Conservation (phyloP, 1,140 invertebrate genomes). For the Drosophila tani region DNA sequence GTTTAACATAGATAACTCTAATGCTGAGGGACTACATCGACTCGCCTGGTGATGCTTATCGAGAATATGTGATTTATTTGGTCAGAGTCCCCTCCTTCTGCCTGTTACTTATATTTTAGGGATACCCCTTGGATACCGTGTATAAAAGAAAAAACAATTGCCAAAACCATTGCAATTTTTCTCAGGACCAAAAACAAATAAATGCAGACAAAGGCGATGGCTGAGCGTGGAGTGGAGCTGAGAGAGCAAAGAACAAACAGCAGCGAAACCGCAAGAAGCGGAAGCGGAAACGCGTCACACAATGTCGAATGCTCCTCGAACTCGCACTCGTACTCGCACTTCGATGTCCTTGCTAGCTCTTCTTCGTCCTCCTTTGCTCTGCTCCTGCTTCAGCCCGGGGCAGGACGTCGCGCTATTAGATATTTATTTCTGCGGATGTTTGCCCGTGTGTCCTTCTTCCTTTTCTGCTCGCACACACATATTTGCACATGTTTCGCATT, state of each 20-base stretch:
- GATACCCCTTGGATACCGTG: neutral
- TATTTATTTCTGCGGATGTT: conserved; percentile 77
- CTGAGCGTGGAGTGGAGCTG: conserved; percentile 23
- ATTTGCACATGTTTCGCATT: conserved; percentile 83
- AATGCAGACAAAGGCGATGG: conserved; percentile 47
- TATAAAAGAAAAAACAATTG: conserved; percentile 37
- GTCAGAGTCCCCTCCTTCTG: no score
- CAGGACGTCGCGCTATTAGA: conserved; percentile 56
- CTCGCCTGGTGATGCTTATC: no score
- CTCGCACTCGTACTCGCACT: conserved; percentile 22
- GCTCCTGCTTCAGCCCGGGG: neutral
- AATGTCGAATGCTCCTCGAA: conserved; percentile 47
- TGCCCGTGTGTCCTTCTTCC: conserved; percentile 44
- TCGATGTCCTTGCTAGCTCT: conserved; percentile 11
- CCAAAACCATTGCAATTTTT: conserved; percentile 54
- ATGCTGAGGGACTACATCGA: no score
- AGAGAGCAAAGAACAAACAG: conserved; percentile 62
- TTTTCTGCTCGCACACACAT: conserved; percentile 43
- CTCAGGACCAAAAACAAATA: conserved; percentile 60
- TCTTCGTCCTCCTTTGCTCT: neutral
- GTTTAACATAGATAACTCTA: no score
- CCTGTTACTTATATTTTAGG: no score
- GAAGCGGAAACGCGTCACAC: conserved; percentile 79
- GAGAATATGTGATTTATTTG: no score
- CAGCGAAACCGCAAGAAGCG: conserved; percentile 47